These are phyloP conservation scores for Rhodeus uyekii DNA, from an alignment of 2,797 vertebrate species.

Conservation along the genomic window DNA sequence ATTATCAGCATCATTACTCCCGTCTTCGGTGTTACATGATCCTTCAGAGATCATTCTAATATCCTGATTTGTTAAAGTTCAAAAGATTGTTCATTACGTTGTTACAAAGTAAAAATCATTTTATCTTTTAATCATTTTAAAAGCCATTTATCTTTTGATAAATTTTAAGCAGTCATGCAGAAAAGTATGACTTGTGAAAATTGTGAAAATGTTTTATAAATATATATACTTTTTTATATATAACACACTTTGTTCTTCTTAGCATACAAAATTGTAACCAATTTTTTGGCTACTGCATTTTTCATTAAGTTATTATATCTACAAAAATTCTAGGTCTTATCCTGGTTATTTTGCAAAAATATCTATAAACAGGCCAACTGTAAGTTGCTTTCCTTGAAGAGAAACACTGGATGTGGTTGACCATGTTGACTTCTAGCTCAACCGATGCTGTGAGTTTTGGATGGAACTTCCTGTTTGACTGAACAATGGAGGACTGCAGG, in stretches of 20 bases:
- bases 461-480: constrained; percentile 11
- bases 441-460: neutral
- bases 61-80: neutral
- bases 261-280: neutral
- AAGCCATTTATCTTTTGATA: too few relatives aligned
- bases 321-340: neutral
- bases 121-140: too few relatives aligned
- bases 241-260: neutral
- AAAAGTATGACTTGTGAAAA: neutral
- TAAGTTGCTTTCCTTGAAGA: neutral
- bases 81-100: neutral
- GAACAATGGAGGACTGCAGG: constrained; percentile 2
- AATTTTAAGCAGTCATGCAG: neutral
- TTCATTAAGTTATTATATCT: neutral
- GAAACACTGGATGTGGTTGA: neutral
- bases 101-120: neutral
- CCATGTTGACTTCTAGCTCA: neutral
- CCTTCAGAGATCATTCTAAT: neutral
- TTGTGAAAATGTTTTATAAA: neutral
- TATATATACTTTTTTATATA: too few relatives aligned
- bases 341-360: neutral
- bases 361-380: neutral
- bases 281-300: neutral
- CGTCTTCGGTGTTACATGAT: neutral
- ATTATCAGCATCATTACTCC: neutral